Percentiles rank a stretch among this genome's conserved stretches.
These are phyloP conservation scores for Oopsacas minuta DNA, from an alignment of 37 sponge, comb jelly and placozoan species.

Conservation along the genomic window DNA sequence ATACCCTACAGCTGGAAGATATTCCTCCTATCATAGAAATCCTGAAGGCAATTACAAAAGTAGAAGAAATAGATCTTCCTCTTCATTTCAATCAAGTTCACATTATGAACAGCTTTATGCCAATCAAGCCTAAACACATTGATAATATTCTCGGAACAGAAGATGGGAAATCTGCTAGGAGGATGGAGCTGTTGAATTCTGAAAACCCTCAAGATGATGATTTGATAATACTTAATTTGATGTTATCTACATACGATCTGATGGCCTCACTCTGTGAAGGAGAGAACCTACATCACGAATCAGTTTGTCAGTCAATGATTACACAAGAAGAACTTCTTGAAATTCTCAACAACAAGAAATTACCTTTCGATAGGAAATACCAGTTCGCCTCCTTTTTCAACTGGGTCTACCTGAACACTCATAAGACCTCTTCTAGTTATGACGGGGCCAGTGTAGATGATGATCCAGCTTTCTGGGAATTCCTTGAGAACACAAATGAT, in stretches of 20 bases:
- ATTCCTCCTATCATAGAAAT: constrained; percentile 15
- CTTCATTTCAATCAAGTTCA: constrained; percentile 47
- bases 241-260: constrained; percentile 17
- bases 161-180: neutral
- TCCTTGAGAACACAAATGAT: constrained; percentile 2
- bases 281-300: constrained; percentile 20
- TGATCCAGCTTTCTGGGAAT: constrained; percentile 14
- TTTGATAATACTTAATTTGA: neutral
- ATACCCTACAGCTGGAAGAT: neutral
- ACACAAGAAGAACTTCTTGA: constrained; percentile 10
- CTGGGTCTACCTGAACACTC: neutral
- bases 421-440: neutral
- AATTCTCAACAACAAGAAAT: neutral
- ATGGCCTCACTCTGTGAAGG: constrained; percentile 25
- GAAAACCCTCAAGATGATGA: neutral
- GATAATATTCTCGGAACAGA: neutral
- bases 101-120: constrained; percentile 36
- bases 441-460: neutral
- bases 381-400: constrained; percentile 11
- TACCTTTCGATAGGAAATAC: constrained; percentile 16
- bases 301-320: constrained; percentile 26
- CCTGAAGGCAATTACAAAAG: constrained; percentile 23
- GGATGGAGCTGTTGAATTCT: neutral
- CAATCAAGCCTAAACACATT: constrained; percentile 14
- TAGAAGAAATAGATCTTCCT: constrained; percentile 50